Evolutionary conservation across 2,888 invertebrate species (phyloP).

Genomic region (Apodemia zela): DNA sequence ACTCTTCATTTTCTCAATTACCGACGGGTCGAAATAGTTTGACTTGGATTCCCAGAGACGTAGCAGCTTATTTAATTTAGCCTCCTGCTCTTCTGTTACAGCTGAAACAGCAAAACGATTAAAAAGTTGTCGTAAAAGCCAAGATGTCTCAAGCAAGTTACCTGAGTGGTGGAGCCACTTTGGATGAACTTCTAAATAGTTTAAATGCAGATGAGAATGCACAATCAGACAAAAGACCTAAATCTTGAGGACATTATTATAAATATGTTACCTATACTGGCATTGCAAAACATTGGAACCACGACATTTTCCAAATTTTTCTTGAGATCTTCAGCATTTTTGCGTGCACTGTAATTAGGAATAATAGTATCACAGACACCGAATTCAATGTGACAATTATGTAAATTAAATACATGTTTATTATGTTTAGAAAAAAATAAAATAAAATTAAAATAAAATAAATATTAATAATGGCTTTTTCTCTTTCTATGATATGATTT

Average conservation of each 20-base stretch:
- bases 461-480: too few species aligned
- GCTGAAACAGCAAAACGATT: slow-evolving; percentile 79
- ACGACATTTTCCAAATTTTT: slow-evolving; percentile 96
- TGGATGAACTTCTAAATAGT: slow-evolving; percentile 64
- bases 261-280: slow-evolving; percentile 86
- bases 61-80: slow-evolving; percentile 94
- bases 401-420: slow-evolving; percentile 4
- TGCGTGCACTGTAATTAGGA: slow-evolving; percentile 91
- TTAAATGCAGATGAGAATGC: slow-evolving; percentile 66
- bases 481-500: too few species aligned
- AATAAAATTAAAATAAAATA: too few species aligned
- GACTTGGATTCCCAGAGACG: slow-evolving; percentile 98
- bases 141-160: slow-evolving; percentile 65
- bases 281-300: slow-evolving; percentile 98
- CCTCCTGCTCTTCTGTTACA: slow-evolving; percentile 92
- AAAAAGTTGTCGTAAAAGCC: slow-evolving; percentile 62
- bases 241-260: slow-evolving; percentile 75
- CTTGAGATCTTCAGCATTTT: slow-evolving; percentile 96
- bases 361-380: slow-evolving; percentile 78
- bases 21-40: slow-evolving; percentile 90
- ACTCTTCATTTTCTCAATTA: slow-evolving; percentile 92
- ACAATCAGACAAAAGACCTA: slow-evolving; percentile 72
- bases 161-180: slow-evolving; percentile 70
- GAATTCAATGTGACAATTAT: slow-evolving; percentile 48
- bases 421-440: background rate